Evolutionary conservation across 2,888 invertebrate genomes (phyloP).

Genomic region (Morpho helenor): DNA sequence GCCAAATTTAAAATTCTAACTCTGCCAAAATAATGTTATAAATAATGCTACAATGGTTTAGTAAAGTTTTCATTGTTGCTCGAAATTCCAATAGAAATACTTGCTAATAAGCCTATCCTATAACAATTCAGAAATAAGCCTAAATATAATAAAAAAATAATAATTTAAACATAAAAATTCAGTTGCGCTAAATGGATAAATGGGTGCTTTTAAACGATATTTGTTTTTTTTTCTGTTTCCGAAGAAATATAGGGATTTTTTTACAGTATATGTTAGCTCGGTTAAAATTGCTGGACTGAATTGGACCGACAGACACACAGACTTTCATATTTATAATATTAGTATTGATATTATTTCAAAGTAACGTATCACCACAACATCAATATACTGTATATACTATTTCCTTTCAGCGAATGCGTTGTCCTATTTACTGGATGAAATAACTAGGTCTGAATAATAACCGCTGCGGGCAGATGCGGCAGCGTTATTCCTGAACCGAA

Average conservation of each 20-base stretch:
- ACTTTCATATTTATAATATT: not conserved
- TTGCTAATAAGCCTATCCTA: too few relatives aligned
- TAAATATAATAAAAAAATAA: too few relatives aligned
- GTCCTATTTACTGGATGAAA: conserved; percentile 21
- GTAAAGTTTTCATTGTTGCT: too few relatives aligned
- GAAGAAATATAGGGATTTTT: not conserved
- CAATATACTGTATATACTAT: conserved; percentile 12
- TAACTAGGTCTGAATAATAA: conserved; percentile 25
- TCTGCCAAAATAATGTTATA: too few relatives aligned
- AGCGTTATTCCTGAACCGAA: not conserved
- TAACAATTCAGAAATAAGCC: too few relatives aligned
- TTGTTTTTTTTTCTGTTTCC: not conserved
- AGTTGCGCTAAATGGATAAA: too few relatives aligned
- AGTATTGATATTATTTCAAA: not conserved
- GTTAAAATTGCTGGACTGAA: not conserved
- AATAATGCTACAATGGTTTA: too few relatives aligned
- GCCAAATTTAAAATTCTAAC: too few relatives aligned
- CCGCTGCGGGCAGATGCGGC: conserved; percentile 13
- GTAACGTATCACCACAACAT: conserved; percentile 12
- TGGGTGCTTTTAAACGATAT: not conserved
- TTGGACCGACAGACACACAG: not conserved
- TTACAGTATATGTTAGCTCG: not conserved
- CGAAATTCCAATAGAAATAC: too few relatives aligned
- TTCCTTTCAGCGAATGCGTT: conserved; percentile 22
- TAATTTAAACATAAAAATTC: too few relatives aligned